Evolutionary conservation across 2,888 invertebrate species (phyloP).

Genomic region (Eledona agricola): DNA sequence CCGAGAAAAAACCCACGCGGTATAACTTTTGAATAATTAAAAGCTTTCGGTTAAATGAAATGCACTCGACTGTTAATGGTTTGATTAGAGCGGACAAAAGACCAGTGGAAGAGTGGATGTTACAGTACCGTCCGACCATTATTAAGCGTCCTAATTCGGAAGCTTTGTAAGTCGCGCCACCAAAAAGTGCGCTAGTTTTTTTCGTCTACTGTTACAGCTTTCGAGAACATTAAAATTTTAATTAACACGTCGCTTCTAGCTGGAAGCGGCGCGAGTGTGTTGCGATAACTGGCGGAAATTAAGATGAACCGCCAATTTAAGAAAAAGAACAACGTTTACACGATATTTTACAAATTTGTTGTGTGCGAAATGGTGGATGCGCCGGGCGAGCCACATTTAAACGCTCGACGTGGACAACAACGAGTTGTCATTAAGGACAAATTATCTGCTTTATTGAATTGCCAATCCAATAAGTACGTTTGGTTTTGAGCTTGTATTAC

Average conservation of each 20-base stretch:
- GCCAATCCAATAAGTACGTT: too few species aligned
- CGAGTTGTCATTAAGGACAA: too few species aligned
- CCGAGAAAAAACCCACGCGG: conserved; percentile 9
- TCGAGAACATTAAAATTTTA: conserved; percentile 25
- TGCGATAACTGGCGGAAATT: conserved; percentile 21
- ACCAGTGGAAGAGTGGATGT: conserved; percentile 10
- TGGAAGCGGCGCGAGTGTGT: conserved; percentile 15
- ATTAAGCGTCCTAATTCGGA: conserved; percentile 29
- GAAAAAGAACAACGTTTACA: conserved; percentile 2
- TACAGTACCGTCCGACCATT: conserved; percentile 16
- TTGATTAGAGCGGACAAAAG: conserved; percentile 30
- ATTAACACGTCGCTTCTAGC: conserved; percentile 27
- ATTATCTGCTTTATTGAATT: too few species aligned
- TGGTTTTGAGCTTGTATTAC: too few species aligned
- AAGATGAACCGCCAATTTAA: conserved; percentile 15
- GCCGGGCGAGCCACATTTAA: too few species aligned
- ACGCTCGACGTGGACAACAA: not conserved
- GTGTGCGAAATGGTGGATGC: too few species aligned
- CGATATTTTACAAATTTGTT: too few species aligned
- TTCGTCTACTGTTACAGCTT: conserved; percentile 5
- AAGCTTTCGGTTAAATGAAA: conserved; percentile 27
- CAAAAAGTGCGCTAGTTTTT: conserved; percentile 12
- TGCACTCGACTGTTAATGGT: conserved; percentile 30
- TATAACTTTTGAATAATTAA: conserved; percentile 25
- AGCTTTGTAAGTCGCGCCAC: conserved; percentile 23